Conservation (phyloP, 2,113 vertebrate species). For the Maccullochella peelii region DNA sequence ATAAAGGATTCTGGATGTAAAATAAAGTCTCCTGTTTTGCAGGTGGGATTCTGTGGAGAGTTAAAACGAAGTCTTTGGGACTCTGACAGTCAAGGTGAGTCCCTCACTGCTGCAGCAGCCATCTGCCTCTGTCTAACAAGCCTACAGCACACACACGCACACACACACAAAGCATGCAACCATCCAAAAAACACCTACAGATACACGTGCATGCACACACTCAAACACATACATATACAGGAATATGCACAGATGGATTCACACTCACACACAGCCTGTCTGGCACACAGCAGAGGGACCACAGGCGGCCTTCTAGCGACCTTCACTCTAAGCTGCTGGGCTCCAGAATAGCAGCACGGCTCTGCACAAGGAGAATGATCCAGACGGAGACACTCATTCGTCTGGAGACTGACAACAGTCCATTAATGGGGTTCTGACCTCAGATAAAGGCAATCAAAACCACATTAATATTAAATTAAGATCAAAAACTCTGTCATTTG, state of each 20-base stretch:
- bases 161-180: constrained; percentile 13
- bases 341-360: constrained; percentile 57
- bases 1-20: background rate
- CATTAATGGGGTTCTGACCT: constrained; percentile 28
- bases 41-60: constrained; percentile 9
- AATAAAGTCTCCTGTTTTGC: background rate
- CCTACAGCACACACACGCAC: constrained; percentile 21
- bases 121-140: constrained; percentile 51
- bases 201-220: background rate
- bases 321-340: constrained; percentile 59
- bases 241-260: constrained; percentile 24
- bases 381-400: background rate
- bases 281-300: constrained; percentile 53
- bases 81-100: constrained; percentile 70
- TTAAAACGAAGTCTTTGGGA: constrained; percentile 31
- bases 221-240: background rate
- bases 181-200: background rate
- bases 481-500: background rate
- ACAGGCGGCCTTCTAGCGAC: constrained; percentile 56
- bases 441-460: background rate
- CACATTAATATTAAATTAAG: background rate
- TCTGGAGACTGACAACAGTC: constrained; percentile 36
- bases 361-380: constrained; percentile 40
- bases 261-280: constrained; percentile 18
- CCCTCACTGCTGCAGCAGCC: constrained; percentile 53